Base-by-base conservation (phyloP, 2,888 invertebrate species). In the Luperina testacea region DNA sequence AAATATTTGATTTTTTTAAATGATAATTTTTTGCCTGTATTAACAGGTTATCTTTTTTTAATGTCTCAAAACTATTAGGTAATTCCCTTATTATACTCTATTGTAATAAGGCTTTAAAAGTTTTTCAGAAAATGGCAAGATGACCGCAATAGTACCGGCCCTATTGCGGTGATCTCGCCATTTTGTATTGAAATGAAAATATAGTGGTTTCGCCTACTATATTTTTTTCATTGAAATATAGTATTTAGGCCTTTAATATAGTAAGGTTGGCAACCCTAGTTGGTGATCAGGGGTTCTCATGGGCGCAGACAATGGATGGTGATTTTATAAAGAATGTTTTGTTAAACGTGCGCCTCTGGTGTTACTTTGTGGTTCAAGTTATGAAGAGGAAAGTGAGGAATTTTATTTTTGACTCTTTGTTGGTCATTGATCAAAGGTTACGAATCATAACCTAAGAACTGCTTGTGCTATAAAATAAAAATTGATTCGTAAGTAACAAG, bases 321-420 rank as follows among this genome's bases (percentile, higher is more conserved):
- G 90, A 91, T 92, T 90, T 89, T 86, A 88, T 89, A 90, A 91
- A 90, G 86, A 82, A 75, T 89, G 91, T 89, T 90, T 89, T 81
- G 85, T 88, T 87, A 85, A 83, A 83, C 87, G 84, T 82, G 68
- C n/a, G 87, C 90, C 89, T 78, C 89, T 72, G 88, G 90, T 90
- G 63, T 89, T 88, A 81, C 77, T 79, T 77, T 63, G n/a, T 74
- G 83, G 85, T 75, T 20, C 11, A 87, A 88, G 82, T 82, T 67
- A 69, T 13, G 20, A 70, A 42, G 15, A 9, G 20, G 32, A 53
- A 53, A 78, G n/a, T 11, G 8, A 48, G 48, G 27, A 48, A 15
- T 32, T 2, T 17, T 11, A 6, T 27, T 42, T 38, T 63, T 15
- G 0, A 45, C 6, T 15, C 7, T 48, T 65, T 15, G 9, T n/a